Evolutionary conservation across 1,140 invertebrate species (phyloP), one percentile per base, ranked within the genome.

Genomic region (Pseudachorutes palmiensis): DNA sequence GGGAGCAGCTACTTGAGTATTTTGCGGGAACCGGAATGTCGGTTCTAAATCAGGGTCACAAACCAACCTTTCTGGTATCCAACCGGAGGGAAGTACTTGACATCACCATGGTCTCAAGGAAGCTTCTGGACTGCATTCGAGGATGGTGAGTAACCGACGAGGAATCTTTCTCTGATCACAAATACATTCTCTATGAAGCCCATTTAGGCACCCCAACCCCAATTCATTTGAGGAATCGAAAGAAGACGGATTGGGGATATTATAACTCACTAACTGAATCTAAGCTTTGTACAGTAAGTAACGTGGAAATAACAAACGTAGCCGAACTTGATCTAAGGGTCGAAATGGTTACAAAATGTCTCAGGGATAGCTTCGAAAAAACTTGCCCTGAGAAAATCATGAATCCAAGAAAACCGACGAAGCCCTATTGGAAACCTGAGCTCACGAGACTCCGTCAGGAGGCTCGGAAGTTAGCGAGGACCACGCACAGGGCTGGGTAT

Each of bases 81-180:
- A 32, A 2, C 31, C 32, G 66, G n/a, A 22, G n/a, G 1, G 66
- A 71, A 31, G 66, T 71, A 1, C 61, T 71, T 9, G 70, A 71
- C 51, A 57, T 68, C 19, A 71, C 66, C 16, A 16, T 71, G 1
- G 58, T 33, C 2, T 45, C 57, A 19, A 22, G 24, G 51, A 9
- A 57, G 3, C 36, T 33, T 2, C 16, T 22, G 5, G 36, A n/a
- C n/a, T 22, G 36, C 1, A 57, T 70, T 5, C 2, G 26, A 63
- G 41, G 45, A 1, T 70, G 69, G 69, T 30, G 29, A 19, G 69
- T 70, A 14, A 29, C 29, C 14, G 62, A 65, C 32, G 64, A 65
- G n/a, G 63, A 68, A 26, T 65, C 70, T 1, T 51, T 68, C 3
- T 71, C 70, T 1, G 70, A 71, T 51, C 70, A 71, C 30, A 3